Base-by-base conservation (phyloP, 2,888 invertebrate genomes). In the Chloromyia formosa region DNA sequence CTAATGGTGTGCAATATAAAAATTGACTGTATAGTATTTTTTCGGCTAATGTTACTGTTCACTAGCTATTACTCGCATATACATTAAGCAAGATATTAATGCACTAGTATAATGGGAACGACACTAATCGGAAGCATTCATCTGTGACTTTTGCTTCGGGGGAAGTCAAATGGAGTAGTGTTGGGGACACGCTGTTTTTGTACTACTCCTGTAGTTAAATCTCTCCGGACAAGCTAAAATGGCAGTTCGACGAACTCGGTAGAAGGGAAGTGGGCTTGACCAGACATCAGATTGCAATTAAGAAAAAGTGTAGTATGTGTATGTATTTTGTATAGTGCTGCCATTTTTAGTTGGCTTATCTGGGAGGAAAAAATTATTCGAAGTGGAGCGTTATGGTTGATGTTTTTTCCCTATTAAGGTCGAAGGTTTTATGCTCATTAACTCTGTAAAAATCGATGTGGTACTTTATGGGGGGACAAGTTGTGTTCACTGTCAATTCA, bases 201-300 rank as follows among this genome's bases (percentile, higher is more conserved):
- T 7, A 7, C 40, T 10, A n/a, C 40, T 35, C 27, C 27, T 35
- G 27, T 7, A 7, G 27, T 35, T 7, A 35, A 35, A 2, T 35
- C 27, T 35, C 27, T 7, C 2, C 27, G 27, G 7, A 35, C 27
- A 35, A 35, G 7, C 27, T 35, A 7, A 42, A 40, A 5, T 18
- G 7, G 18, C 61, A 66, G 66, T 66, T 66, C 66, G 45, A 22
- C 35, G 66, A 66, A 45, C 66, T 49, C 18, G 20, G 40, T 40
- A 35, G 27, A 49, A 66, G 66, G 66, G 66, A 66, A 66, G 20
- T 66, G 49, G 66, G 66, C 66, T 66, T 66, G 66, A 66, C 66
- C 66, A 66, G 66, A 66, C 66, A 66, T 66, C 66, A 66, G 66
- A 66, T 66, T 45, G 66, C 22, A 49, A 66, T 66, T 49, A 49